A percentile compares a stretch with the other conserved stretches of the same genome.
phyloP scores from a whole-genome alignment of 2,113 vertebrate species.

The Eptesicus fuscus region DNA sequence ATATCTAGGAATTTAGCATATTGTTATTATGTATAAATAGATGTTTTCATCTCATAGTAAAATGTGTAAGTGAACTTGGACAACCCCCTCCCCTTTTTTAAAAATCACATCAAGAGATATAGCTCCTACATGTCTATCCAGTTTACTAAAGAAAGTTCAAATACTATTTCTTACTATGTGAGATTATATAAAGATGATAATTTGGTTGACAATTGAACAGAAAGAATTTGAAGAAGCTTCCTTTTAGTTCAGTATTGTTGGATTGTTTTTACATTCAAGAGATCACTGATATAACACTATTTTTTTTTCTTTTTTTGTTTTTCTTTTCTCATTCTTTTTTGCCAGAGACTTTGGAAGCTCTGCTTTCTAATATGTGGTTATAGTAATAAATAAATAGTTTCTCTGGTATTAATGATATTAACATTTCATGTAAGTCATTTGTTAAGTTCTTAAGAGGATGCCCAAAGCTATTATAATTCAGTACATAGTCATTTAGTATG shows the following conservation, averaged over 20 bases:
- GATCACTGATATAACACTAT: neutral
- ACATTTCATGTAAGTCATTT: conserved; percentile 66
- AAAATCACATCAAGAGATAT: neutral
- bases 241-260: neutral
- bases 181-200: neutral
- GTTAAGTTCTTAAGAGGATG: conserved; percentile 54
- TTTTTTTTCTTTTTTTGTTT: neutral
- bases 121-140: neutral
- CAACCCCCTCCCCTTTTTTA: neutral
- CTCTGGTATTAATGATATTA: conserved; percentile 63
- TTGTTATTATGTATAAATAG: neutral
- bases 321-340: neutral
- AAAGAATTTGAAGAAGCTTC: neutral
- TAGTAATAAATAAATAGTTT: conserved; percentile 59
- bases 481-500: conserved; percentile 52
- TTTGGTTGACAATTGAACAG: neutral
- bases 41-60: neutral
- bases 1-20: neutral
- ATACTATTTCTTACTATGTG: neutral
- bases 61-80: neutral
- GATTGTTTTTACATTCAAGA: neutral
- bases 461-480: conserved; percentile 61
- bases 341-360: conserved; percentile 5
- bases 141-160: neutral
- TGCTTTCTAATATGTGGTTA: conserved; percentile 39